phyloP scores from a whole-genome alignment of 2,888 invertebrate species.

The Orthonychiurus folsomi region DNA sequence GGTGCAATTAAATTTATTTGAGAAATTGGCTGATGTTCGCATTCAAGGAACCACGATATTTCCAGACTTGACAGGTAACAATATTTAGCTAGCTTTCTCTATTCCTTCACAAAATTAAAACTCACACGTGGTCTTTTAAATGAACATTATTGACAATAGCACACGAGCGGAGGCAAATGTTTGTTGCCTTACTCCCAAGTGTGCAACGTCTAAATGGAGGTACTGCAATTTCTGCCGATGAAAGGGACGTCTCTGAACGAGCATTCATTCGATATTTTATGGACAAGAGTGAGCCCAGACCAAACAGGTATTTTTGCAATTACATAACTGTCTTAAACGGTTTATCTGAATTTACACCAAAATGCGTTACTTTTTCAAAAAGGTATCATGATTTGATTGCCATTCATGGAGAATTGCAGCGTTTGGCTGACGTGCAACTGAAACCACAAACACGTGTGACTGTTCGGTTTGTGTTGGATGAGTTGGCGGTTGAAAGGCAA shows the following conservation, averaged over 20 bases:
- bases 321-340: neutral
- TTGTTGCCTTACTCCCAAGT: slow-evolving; percentile 79
- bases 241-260: slow-evolving; percentile 83
- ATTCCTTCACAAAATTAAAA: slow-evolving; percentile 1
- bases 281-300: slow-evolving; percentile 48
- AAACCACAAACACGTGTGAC: slow-evolving; percentile 64
- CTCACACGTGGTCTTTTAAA: neutral
- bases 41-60: slow-evolving; percentile 35
- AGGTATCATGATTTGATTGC: slow-evolving; percentile 73
- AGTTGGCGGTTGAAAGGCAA: slow-evolving; percentile 42
- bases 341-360: neutral
- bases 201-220: slow-evolving; percentile 82
- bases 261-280: slow-evolving; percentile 85
- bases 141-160: too few species aligned
- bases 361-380: too few species aligned
- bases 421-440: slow-evolving; percentile 77
- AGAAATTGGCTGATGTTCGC: slow-evolving; percentile 34
- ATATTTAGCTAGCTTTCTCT: too few species aligned
- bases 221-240: slow-evolving; percentile 68
- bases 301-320: neutral
- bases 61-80: slow-evolving; percentile 35
- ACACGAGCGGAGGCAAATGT: slow-evolving; percentile 74
- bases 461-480: slow-evolving; percentile 70
- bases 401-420: slow-evolving; percentile 81
- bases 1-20: slow-evolving; percentile 31